Evolutionary conservation across 2,888 invertebrate species (phyloP).

Genomic region (Gymnosoma rotundatum): DNA sequence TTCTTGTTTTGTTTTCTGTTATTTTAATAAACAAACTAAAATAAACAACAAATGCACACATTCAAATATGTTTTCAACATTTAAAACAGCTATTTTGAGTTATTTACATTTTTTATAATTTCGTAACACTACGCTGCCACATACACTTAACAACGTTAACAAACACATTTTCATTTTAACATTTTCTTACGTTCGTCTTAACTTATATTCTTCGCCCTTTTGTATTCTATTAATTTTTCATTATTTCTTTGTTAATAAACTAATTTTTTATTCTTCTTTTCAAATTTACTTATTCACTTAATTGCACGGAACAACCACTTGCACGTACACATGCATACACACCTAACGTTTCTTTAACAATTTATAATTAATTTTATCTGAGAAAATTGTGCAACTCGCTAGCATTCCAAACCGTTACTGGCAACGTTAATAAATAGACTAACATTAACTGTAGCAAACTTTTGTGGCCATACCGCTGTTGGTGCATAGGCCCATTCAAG

Average conservation of each 20-base stretch:
- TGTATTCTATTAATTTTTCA: slow-evolving; percentile 18
- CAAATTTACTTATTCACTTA: background rate
- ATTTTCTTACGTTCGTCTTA: slow-evolving; percentile 6
- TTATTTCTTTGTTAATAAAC: slow-evolving; percentile 27
- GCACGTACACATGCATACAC: background rate
- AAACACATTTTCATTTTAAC: slow-evolving; percentile 34
- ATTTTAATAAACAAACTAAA: slow-evolving; percentile 39
- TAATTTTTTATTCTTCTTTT: slow-evolving; percentile 1
- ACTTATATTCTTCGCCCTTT: slow-evolving; percentile 15
- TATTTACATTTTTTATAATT: slow-evolving; percentile 46
- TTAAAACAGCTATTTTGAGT: slow-evolving; percentile 16
- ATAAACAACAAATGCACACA: background rate
- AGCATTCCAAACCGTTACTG: slow-evolving; percentile 50
- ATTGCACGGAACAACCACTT: background rate
- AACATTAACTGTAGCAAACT: slow-evolving; percentile 27
- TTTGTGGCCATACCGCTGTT: slow-evolving; percentile 42
- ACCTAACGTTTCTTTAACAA: slow-evolving; percentile 36
- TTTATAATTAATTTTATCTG: slow-evolving; percentile 30
- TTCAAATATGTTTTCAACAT: slow-evolving; percentile 15
- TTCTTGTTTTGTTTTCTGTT: slow-evolving; percentile 22
- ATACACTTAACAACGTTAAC: slow-evolving; percentile 44
- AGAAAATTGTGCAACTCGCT: slow-evolving; percentile 38
- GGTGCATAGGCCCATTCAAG: slow-evolving; percentile 15
- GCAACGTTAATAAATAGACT: slow-evolving; percentile 62
- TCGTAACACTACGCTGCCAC: slow-evolving; percentile 55